These are phyloP conservation scores for Erynnis tages DNA, from an alignment of 2,888 invertebrate genomes.

Conservation along the genomic window DNA sequence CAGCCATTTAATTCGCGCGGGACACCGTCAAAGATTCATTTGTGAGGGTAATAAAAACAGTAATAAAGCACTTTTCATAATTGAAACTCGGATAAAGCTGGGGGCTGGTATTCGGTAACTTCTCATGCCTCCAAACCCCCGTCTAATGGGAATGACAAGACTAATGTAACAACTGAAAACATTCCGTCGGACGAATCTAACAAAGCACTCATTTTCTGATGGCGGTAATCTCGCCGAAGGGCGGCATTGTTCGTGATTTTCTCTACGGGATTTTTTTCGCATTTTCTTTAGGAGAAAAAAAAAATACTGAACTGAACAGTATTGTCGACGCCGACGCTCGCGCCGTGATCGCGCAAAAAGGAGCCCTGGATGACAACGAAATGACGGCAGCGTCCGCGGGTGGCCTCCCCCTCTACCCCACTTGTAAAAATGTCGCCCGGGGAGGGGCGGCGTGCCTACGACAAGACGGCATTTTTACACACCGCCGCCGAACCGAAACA, in stretches of 20 bases:
- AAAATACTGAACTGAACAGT: constrained; percentile 77
- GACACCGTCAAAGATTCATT: constrained; percentile 23
- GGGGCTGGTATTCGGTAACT: constrained; percentile 54
- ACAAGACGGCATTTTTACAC: constrained; percentile 71
- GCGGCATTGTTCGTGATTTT: constrained; percentile 78
- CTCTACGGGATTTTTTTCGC: constrained; percentile 61
- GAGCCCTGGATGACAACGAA: constrained; percentile 77
- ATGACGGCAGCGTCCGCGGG: constrained; percentile 74
- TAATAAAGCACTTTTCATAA: constrained; percentile 44
- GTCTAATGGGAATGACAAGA: constrained; percentile 72
- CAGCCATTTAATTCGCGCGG: constrained; percentile 25
- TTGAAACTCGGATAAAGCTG: constrained; percentile 53
- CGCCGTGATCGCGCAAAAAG: constrained; percentile 74
- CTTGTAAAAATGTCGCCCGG: constrained; percentile 77
- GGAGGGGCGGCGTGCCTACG: constrained; percentile 68
- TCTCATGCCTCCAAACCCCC: constrained; percentile 55
- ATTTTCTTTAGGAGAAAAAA: constrained; percentile 60
- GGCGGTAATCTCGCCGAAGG: constrained; percentile 80
- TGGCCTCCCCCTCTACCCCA: constrained; percentile 54
- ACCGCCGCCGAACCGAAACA: constrained; percentile 51
- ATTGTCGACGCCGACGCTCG: constrained; percentile 76
- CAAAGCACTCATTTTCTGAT: constrained; percentile 80
- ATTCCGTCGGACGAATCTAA: constrained; percentile 68
- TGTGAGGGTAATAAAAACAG: constrained; percentile 24
- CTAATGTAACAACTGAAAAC: constrained; percentile 76